Conservation (phyloP, 2,797 vertebrate species). For the Lemur catta region DNA sequence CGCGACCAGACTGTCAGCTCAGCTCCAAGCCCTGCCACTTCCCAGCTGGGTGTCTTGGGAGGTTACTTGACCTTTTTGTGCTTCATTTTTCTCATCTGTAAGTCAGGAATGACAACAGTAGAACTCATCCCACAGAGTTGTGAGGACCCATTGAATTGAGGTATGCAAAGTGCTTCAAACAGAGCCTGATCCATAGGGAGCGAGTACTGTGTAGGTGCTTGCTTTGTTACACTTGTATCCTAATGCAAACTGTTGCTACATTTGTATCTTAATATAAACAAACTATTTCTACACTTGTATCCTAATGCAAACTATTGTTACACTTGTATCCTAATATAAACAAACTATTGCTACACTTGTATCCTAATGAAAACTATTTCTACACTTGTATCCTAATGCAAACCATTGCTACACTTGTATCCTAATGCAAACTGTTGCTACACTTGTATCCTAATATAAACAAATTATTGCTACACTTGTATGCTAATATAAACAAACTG, state of each 20-base stretch:
- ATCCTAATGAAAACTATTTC: no score
- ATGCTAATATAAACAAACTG: no score
- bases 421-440: no score
- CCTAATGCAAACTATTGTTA: no score
- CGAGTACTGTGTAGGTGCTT: not conserved
- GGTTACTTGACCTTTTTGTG: not conserved
- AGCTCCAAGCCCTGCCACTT: no score
- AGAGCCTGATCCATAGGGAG: not conserved
- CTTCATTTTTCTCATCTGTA: not conserved
- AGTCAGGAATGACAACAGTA: not conserved
- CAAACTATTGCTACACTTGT: no score
- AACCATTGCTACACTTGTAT: no score
- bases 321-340: no score
- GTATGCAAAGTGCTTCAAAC: not conserved
- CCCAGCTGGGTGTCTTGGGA: not conserved
- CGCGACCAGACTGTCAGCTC: not conserved
- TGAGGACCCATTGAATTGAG: not conserved
- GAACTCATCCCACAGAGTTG: not conserved
- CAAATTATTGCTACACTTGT: fast-evolving
- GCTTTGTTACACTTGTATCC: not conserved
- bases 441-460: no score
- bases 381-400: no score
- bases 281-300: fast-evolving
- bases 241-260: no score
- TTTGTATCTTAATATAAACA: no score